Evolutionary conservation across 2,113 vertebrate species (phyloP).

Genomic region (Sylvietta virens): DNA sequence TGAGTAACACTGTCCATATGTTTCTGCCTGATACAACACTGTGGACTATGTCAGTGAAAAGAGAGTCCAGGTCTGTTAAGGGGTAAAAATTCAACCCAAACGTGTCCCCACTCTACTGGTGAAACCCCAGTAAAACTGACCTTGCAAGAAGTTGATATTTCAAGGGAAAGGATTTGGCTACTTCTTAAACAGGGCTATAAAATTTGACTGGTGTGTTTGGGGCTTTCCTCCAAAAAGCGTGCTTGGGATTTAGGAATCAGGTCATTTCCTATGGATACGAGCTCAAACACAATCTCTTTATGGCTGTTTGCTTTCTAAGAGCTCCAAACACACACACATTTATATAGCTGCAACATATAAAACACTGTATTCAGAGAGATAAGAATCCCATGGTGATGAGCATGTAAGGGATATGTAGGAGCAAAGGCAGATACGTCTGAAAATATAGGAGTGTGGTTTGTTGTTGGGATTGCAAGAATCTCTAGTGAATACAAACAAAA

Average conservation of each 20-base stretch:
- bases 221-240: neutral
- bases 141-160: neutral
- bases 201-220: neutral
- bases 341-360: neutral
- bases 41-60: neutral
- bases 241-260: neutral
- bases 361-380: neutral
- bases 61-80: neutral
- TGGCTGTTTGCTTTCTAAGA: neutral
- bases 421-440: neutral
- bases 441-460: neutral
- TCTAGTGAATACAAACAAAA: neutral
- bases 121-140: neutral
- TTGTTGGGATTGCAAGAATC: neutral
- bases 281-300: neutral
- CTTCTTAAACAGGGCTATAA: neutral
- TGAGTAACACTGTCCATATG: neutral
- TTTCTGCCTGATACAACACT: neutral
- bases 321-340: neutral
- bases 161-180: neutral
- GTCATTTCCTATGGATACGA: neutral
- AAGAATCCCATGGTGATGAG: neutral
- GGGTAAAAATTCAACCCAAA: neutral
- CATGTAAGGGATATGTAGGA: neutral
- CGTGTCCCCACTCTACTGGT: neutral